Conservation (phyloP, 2,797 vertebrate species). For the Urocyon cinereoargenteus region DNA sequence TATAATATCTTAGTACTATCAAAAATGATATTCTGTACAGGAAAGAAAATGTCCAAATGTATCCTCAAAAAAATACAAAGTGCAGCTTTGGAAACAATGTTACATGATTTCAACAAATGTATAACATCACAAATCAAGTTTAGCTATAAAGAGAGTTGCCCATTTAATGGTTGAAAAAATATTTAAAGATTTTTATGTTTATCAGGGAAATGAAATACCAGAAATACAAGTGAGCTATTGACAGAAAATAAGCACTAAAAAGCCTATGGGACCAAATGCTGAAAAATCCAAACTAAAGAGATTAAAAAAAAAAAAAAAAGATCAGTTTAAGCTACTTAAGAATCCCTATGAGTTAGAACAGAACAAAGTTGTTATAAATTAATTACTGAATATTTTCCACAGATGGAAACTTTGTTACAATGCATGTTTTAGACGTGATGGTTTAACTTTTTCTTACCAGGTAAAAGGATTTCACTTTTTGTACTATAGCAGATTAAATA, state of each 20-base stretch:
- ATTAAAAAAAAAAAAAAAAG: background rate
- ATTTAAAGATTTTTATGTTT: background rate
- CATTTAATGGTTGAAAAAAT: background rate
- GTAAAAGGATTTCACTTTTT: background rate
- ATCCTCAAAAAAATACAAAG: slow-evolving; percentile 27
- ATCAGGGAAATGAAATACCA: background rate
- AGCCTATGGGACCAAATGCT: background rate
- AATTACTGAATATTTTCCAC: background rate
- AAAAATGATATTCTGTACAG: slow-evolving; percentile 26
- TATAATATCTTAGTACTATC: slow-evolving; percentile 18
- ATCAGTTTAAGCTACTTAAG: background rate
- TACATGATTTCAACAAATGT: background rate
- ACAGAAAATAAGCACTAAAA: background rate
- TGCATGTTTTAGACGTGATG: background rate
- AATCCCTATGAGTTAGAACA: background rate
- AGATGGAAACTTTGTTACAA: background rate
- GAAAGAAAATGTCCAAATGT: slow-evolving; percentile 1
- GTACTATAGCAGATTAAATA: background rate
- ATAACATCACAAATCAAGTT: background rate
- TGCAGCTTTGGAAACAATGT: background rate
- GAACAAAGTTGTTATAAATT: background rate
- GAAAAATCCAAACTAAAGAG: background rate
- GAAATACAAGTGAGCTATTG: background rate
- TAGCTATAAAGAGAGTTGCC: background rate
- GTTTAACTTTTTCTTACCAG: background rate